These are phyloP conservation scores for Homalodisca vitripennis DNA, from an alignment of 1,140 invertebrate genomes.

Conservation along the genomic window DNA sequence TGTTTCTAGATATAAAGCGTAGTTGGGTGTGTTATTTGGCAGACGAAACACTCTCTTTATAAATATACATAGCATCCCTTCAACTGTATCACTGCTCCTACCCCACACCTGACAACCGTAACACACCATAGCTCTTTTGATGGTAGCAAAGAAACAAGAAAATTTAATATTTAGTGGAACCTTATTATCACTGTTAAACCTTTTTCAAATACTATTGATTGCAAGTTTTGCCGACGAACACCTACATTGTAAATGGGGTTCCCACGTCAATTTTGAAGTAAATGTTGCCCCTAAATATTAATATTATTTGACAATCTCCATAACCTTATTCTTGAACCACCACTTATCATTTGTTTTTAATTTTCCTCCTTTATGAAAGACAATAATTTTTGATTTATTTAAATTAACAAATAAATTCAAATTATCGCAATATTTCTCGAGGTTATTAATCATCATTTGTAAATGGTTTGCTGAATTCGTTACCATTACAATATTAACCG, in stretches of 20 bases:
- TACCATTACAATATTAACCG: slow-evolving; percentile 35
- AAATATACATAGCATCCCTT: background rate
- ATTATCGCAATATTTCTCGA: slow-evolving; percentile 34
- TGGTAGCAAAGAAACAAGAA: background rate
- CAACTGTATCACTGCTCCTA: background rate
- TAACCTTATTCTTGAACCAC: background rate
- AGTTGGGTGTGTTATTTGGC: background rate
- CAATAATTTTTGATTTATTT: slow-evolving; percentile 39
- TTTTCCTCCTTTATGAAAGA: slow-evolving; percentile 36
- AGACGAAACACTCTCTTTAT: background rate
- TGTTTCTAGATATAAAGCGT: background rate
- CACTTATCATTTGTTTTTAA: background rate
- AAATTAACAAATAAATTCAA: slow-evolving; percentile 34
- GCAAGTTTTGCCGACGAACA: background rate
- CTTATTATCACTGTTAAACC: background rate
- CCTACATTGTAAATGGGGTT: background rate
- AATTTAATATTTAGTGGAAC: background rate
- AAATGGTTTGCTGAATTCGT: slow-evolving; percentile 20
- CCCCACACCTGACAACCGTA: background rate
- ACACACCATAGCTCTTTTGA: background rate
- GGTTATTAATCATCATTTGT: slow-evolving; percentile 22
- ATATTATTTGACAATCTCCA: slow-evolving; percentile 19
- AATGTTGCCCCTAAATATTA: slow-evolving; percentile 23
- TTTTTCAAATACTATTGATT: background rate
- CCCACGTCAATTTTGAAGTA: background rate